Evolutionary conservation across 2,888 invertebrate genomes (phyloP), one percentile per base, ranked within the genome.

Genomic region (Erebia epiphron): DNA sequence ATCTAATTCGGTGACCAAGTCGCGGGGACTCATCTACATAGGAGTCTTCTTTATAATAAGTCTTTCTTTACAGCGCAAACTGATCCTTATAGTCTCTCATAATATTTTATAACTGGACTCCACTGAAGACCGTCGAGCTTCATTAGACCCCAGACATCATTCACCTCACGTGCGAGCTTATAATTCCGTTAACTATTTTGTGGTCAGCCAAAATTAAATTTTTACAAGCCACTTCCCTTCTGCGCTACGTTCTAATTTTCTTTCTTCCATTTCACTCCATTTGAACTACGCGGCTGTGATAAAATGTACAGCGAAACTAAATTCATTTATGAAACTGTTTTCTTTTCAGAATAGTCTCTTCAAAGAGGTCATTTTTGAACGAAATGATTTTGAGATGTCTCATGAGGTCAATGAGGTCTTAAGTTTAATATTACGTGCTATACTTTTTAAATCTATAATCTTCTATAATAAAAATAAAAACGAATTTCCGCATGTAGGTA

Each of bases 161-260:
- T 68, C 61, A 41, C 8, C 41, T 52, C 68, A 68, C 68, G 68
- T 61, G 26, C 50, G 18, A 41, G 62, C 61, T 68, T 68, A n/a
- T n/a, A 62, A 68, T 68, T 68, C 52, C 62, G 41, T 68, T 62
- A 68, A 68, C 61, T 62, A 21, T 61, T 54, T 46, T 41, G 67
- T 49, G 67, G 67, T 58, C 67, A 49, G 58, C 67, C 58, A 58
- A 58, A 67, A 67, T 67, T 46, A 49, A 67, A 67, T 67, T 67
- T 67, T 67, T 49, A 49, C 58, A 58, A 67, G 67, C 58, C 49
- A 58, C 57, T 46, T 49, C 57, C 46, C 49, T 46, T 26, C 46
- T 11, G 35, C 58, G 46, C 49, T 58, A 58, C 49, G 46, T 58
- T 49, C 46, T 35, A 67, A 67, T 67, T 67, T 49, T 58, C 54